Percentiles rank a stretch among this genome's conserved stretches.
Evolutionary conservation across 1,140 invertebrate genomes (phyloP).

Genomic region (Hydropsyche tenuis): DNA sequence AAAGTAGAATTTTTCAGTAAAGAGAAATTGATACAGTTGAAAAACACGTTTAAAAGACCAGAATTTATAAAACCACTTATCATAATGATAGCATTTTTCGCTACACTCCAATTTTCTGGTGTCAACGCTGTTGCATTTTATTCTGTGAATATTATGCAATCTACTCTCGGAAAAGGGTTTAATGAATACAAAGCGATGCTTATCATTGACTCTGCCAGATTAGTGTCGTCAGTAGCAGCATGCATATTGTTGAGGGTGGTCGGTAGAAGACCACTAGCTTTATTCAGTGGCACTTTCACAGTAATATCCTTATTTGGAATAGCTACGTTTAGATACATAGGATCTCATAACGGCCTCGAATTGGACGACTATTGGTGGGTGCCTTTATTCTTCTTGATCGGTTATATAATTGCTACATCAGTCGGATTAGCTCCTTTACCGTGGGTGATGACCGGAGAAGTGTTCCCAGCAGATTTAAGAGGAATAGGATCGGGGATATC

Average conservation of each 20-base stretch:
- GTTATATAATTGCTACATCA: conserved; percentile 65
- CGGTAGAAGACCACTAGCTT: conserved; percentile 64
- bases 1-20: conserved; percentile 32
- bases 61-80: conserved; percentile 66
- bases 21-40: conserved; percentile 49
- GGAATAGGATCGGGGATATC: conserved; percentile 69
- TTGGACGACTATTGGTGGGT: conserved; percentile 59
- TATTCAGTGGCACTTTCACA: conserved; percentile 67
- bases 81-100: conserved; percentile 67
- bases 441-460: conserved; percentile 73
- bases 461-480: conserved; percentile 65
- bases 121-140: conserved; percentile 77
- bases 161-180: conserved; percentile 61
- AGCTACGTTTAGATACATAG: conserved; percentile 56
- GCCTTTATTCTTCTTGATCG: conserved; percentile 62
- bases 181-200: conserved; percentile 69
- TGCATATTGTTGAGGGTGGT: conserved; percentile 67
- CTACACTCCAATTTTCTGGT: conserved; percentile 69
- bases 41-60: conserved; percentile 55
- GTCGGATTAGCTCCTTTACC: conserved; percentile 70
- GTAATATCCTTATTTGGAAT: conserved; percentile 63
- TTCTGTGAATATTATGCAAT: conserved; percentile 68
- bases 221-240: conserved; percentile 66
- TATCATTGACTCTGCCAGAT: conserved; percentile 71
- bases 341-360: conserved; percentile 52